A percentile compares a stretch with the other conserved stretches of the same genome.
These are phyloP conservation scores for Neocrepidodera transversa DNA, from an alignment of 2,888 invertebrate genomes.

Conservation along the genomic window DNA sequence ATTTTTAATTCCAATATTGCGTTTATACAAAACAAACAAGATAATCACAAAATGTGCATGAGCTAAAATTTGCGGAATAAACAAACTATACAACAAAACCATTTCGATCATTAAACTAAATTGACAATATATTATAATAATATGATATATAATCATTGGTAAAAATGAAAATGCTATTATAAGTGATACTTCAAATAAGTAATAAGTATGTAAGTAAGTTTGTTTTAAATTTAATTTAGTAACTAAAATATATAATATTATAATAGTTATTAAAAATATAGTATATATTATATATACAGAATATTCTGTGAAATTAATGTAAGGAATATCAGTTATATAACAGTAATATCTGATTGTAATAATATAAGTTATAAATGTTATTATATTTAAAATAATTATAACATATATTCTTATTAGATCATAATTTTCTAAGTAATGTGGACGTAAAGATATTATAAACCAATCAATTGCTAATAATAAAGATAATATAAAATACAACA, in stretches of 20 bases:
- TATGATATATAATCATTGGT: not conserved
- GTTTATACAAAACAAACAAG: constrained; percentile 14
- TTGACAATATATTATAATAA: not conserved
- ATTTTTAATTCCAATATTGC: constrained; percentile 9
- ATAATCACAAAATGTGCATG: constrained; percentile 8
- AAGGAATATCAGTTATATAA: too few species aligned
- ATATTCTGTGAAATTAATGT: too few species aligned
- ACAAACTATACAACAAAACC: constrained; percentile 2
- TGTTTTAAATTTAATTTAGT: not conserved
- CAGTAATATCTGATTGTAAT: not conserved
- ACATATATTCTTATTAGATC: not conserved
- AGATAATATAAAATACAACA: constrained; percentile 5
- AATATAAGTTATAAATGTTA: not conserved
- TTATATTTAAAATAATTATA: not conserved
- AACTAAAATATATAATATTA: constrained; percentile 4
- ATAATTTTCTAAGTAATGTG: not conserved
- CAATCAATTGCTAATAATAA: constrained; percentile 14
- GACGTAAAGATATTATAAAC: constrained; percentile 11
- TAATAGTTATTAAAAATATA: not conserved
- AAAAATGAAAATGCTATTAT: constrained; percentile 4
- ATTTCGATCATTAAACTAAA: not conserved
- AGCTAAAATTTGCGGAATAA: constrained; percentile 19
- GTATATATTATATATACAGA: not conserved
- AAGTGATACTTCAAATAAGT: constrained; percentile 4
- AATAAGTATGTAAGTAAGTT: constrained; percentile 5